phyloP scores from a whole-genome alignment of 2,888 invertebrate species.

The Acholoe squamosa region DNA sequence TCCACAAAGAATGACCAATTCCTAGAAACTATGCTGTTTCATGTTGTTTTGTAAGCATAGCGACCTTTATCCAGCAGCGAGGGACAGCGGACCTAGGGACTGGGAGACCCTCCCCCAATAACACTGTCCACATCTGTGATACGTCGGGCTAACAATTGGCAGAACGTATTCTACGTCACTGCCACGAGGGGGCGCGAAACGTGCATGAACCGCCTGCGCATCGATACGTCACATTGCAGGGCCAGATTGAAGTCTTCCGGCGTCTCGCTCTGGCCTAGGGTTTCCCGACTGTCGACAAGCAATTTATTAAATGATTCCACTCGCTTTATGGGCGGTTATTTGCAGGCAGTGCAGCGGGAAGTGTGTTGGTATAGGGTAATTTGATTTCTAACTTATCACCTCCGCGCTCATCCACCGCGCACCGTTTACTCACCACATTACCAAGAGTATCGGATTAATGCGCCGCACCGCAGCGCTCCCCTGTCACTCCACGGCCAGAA shows the following conservation, averaged over 20 bases:
- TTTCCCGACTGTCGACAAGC: conserved; percentile 43
- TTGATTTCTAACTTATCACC: conserved; percentile 60
- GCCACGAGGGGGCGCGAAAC: conserved; percentile 36
- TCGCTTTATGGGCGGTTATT: conserved; percentile 57
- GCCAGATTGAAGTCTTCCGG: conserved; percentile 44
- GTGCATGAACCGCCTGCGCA: conserved; percentile 54
- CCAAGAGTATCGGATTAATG: conserved; percentile 60
- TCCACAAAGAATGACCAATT: too few species aligned
- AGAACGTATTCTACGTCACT: conserved; percentile 29
- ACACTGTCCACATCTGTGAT: conserved; percentile 28
- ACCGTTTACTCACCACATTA: conserved; percentile 46
- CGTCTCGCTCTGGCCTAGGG: conserved; percentile 31
- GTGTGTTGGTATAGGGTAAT: conserved; percentile 61
- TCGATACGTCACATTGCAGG: conserved; percentile 57
- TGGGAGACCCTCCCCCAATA: not conserved
- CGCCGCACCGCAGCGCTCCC: conserved; percentile 45
- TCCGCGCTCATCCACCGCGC: conserved; percentile 36
- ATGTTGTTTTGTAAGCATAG: not conserved
- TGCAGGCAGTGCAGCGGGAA: conserved; percentile 32
- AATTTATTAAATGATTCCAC: conserved; percentile 58
- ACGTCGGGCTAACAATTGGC: conserved; percentile 37
- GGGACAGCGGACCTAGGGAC: not conserved
- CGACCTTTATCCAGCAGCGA: not conserved
- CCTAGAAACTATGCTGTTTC: not conserved
- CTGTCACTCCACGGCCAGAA: conserved; percentile 38